Percentiles rank a stretch among this genome's conserved stretches.
Evolutionary conservation across 2,888 invertebrate species (phyloP).

Genomic region (Drosophila neotestacea): DNA sequence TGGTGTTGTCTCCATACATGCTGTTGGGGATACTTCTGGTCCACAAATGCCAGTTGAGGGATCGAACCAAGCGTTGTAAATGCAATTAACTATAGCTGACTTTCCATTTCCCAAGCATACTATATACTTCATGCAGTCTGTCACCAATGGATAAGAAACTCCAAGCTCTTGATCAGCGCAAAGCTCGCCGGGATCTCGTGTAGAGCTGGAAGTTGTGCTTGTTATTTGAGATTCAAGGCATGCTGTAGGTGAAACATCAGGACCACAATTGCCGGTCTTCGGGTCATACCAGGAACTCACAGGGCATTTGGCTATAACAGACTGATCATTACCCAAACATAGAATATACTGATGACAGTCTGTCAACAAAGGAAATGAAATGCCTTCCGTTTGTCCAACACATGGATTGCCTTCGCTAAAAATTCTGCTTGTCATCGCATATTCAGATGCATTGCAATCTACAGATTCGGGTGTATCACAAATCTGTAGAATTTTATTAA

Average conservation of each 20-base stretch:
- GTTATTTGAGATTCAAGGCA: constrained; percentile 41
- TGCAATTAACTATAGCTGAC: constrained; percentile 55
- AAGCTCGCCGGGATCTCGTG: constrained; percentile 28
- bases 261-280: constrained; percentile 60
- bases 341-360: constrained; percentile 61
- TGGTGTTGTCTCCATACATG: constrained; percentile 37
- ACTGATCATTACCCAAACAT: constrained; percentile 59
- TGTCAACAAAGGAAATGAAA: constrained; percentile 28
- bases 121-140: constrained; percentile 65
- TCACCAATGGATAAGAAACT: constrained; percentile 45
- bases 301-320: constrained; percentile 53
- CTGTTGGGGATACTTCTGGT: constrained; percentile 59
- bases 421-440: constrained; percentile 12
- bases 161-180: constrained; percentile 53
- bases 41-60: constrained; percentile 66
- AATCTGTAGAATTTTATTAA: constrained; percentile 53
- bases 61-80: constrained; percentile 65
- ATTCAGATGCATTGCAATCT: neutral
- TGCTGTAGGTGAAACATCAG: constrained; percentile 59
- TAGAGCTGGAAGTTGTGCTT: constrained; percentile 28
- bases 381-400: constrained; percentile 18
- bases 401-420: constrained; percentile 20
- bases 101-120: constrained; percentile 59
- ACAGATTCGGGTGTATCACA: constrained; percentile 63
- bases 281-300: constrained; percentile 68